Evolutionary conservation across 2,797 vertebrate genomes (phyloP), one percentile per base, ranked within the genome.

Genomic region (Spinus olivaceus): DNA sequence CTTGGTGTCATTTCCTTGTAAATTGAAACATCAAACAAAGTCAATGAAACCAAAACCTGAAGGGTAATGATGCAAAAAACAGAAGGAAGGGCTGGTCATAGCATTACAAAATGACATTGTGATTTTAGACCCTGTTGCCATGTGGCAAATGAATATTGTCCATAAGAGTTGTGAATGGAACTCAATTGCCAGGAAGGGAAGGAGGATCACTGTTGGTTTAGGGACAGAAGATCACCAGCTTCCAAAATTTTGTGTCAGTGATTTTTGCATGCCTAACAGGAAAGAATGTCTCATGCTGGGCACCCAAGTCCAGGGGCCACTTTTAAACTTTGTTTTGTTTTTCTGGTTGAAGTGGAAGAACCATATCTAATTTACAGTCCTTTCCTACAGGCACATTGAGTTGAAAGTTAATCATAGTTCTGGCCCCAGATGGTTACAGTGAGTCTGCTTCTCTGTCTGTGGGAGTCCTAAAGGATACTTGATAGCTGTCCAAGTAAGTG

Each of bases 331-430:
- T 51, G 7, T 46, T 89, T 87, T 82, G 4, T 76, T 91, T 81
- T 65, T 42, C 63, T 67, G 21, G 8, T 60, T 57, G 71, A 85
- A 92, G 44, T 70, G 50, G 37, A 85, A 85, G 71, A 89, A 83
- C 53, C 2, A 9, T 88, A 85, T 91, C 53, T 88, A 65, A 64
- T 6, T 30, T 27, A 32, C 37, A 72, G 66, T 86, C 30, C 88
- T 64, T 90, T 86, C 88, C 67, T 90, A 60, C 46, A 88, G 41
- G 24, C 80, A 33, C 15, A 46, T 33, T 81, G 84, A 90, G 80
- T 92, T 84, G 32, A 51, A 89, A 94, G 76, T 91, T 94, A 95
- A 92, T 94, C 90, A 67, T 79, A 93, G 63, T 57, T 93, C 83
- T 84, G 73, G 79, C 42, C 90, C 59, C 86, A 90, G 63, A 92